Conservation (phyloP, 2,113 vertebrate genomes). For the Pelodiscus sinensis region DNA sequence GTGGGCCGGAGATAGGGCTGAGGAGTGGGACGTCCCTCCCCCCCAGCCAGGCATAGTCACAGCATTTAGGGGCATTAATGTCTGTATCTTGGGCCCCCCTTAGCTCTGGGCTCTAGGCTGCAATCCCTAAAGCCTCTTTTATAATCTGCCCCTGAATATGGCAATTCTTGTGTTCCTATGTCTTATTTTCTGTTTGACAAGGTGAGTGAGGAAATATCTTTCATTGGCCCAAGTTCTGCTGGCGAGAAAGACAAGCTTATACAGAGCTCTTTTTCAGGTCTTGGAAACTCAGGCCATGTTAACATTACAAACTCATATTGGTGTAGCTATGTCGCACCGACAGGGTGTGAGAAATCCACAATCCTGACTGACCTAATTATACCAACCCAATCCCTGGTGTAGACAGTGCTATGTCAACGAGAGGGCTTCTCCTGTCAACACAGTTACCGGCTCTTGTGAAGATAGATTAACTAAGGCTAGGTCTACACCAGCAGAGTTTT, state of each 20-base stretch:
- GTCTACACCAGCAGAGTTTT: no score
- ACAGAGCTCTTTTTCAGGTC: neutral
- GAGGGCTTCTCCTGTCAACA: neutral
- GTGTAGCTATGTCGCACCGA: neutral
- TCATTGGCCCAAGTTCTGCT: neutral
- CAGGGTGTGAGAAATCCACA: neutral
- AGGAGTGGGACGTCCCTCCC: no score
- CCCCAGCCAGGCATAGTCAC: no score
- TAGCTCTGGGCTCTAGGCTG: no score
- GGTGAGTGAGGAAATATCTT: neutral
- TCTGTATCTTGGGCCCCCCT: no score
- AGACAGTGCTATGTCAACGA: neutral
- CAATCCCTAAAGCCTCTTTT: no score
- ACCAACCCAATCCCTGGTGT: neutral
- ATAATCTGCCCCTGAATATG: neutral
- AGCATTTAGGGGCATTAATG: no score
- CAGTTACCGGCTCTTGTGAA: neutral
- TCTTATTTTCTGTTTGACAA: neutral
- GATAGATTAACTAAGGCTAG: neutral
- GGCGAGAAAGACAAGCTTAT: neutral
- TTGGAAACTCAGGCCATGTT: neutral
- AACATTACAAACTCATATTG: neutral
- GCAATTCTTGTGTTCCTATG: neutral
- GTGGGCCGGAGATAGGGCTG: no score
- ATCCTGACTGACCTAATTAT: neutral